Base-by-base conservation (phyloP, 2,797 vertebrate genomes). In the Aulostomus chinensis region DNA sequence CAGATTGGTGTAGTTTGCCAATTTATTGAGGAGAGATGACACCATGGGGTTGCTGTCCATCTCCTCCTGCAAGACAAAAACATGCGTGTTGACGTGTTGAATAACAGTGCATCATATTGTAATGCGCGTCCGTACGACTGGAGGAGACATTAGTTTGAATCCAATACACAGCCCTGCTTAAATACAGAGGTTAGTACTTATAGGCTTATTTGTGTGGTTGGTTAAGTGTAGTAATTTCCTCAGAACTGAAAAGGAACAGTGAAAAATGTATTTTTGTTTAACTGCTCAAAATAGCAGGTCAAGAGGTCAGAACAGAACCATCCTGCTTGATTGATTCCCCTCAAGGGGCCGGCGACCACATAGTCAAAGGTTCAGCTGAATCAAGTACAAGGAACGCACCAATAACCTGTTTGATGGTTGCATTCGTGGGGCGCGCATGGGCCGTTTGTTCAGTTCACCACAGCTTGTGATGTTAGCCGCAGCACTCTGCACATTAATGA, bases 31-130 rank as follows among this genome's bases (percentile, higher is more conserved):
- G 57, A 99, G 92, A 0, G 96, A 97, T 2, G 97, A 95, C 76
- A 99, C 97, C 97, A 98, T 97, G 68, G 97, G 97, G 74, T 96
- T 95, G 77, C 96, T 98, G 80, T 99, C 97, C 95, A 99, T 97
- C 80, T 99, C 97, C 61, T 99, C 97, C 97, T 99, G 83, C 81
- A 77, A 40, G n/a, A 6, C 66, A 1, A 43, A 34, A n/a, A n/a
- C n/a, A n/a, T n/a, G n/a, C n/a, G n/a, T n/a, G n/a, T n/a, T n/a
- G 55, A 25, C 12, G 21, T 22, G 21, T 22, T 22, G 21, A 22
- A n/a, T n/a, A n/a, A n/a, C n/a, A n/a, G n/a, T n/a, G n/a, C n/a
- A n/a, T n/a, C n/a, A n/a, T n/a, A n/a, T n/a, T n/a, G n/a, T n/a
- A n/a, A n/a, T n/a, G n/a, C n/a, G n/a, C n/a, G n/a, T n/a, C n/a